A percentile compares a stretch with the other conserved stretches of the same genome.
Conservation (phyloP, 2,888 invertebrate genomes). For the Thalpophila matura region DNA sequence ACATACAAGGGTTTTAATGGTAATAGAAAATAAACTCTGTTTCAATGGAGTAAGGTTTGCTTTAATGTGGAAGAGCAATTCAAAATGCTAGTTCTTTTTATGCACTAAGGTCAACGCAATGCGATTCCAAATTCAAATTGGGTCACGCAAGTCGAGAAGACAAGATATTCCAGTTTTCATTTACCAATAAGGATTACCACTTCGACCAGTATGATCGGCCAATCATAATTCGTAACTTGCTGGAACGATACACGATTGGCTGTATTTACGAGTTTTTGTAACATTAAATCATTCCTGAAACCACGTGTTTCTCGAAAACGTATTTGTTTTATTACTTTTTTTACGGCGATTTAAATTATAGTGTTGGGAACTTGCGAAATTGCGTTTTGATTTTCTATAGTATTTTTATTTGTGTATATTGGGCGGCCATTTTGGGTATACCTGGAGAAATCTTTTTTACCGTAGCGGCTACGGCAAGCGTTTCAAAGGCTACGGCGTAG, state of each 20-base stretch:
- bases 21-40: conserved; percentile 53
- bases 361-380: conserved; percentile 21
- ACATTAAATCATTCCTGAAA: conserved; percentile 1
- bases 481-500: no score
- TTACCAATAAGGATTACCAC: conserved; percentile 8
- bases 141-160: conserved; percentile 39
- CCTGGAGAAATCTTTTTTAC: not conserved
- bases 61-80: conserved; percentile 25
- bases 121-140: conserved; percentile 59
- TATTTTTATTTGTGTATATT: no score
- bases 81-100: conserved; percentile 51
- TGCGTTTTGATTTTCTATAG: conserved; percentile 19
- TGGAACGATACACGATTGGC: conserved; percentile 31
- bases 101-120: conserved; percentile 59
- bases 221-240: conserved; percentile 30
- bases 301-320: conserved; percentile 31
- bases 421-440: conserved; percentile 1
- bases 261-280: not conserved
- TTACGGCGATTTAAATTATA: conserved; percentile 32
- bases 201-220: conserved; percentile 3
- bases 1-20: conserved; percentile 25
- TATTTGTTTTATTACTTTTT: conserved; percentile 40
- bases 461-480: not conserved
- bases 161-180: conserved; percentile 11
- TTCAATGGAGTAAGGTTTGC: conserved; percentile 21